phyloP scores from a whole-genome alignment of 2,113 vertebrate genomes.

The Brienomyrus brachyistius region DNA sequence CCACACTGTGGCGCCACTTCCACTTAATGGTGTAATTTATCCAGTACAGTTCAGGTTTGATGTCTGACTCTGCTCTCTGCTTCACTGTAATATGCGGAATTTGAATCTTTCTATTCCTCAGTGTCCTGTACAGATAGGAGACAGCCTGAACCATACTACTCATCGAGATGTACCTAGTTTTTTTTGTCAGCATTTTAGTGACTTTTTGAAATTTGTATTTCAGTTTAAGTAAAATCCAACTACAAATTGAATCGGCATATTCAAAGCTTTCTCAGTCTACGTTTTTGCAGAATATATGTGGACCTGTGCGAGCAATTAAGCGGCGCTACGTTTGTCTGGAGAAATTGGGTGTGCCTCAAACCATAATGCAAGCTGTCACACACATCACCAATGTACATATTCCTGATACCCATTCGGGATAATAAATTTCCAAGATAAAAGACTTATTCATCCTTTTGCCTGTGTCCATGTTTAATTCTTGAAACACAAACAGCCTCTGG shows the following conservation, averaged over 20 bases:
- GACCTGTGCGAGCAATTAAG: background rate
- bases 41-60: background rate
- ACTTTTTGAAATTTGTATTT: background rate
- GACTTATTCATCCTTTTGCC: background rate
- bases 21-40: background rate
- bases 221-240: background rate
- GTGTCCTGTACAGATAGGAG: background rate
- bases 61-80: background rate
- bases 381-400: slow-evolving; percentile 15
- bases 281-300: background rate
- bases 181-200: background rate
- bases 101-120: background rate
- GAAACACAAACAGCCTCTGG: background rate
- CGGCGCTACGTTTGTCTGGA: background rate
- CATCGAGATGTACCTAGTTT: background rate
- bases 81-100: slow-evolving; percentile 9
- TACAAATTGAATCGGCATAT: background rate
- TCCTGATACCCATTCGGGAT: background rate
- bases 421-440: slow-evolving; percentile 21
- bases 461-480: background rate
- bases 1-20: slow-evolving; percentile 16
- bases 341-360: background rate
- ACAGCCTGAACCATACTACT: background rate
- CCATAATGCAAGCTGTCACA: background rate
- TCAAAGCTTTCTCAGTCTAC: background rate